A percentile compares a stretch with the other conserved stretches of the same genome.
Evolutionary conservation across 2,113 vertebrate genomes (phyloP).

Genomic region (Seriola aureovittata): DNA sequence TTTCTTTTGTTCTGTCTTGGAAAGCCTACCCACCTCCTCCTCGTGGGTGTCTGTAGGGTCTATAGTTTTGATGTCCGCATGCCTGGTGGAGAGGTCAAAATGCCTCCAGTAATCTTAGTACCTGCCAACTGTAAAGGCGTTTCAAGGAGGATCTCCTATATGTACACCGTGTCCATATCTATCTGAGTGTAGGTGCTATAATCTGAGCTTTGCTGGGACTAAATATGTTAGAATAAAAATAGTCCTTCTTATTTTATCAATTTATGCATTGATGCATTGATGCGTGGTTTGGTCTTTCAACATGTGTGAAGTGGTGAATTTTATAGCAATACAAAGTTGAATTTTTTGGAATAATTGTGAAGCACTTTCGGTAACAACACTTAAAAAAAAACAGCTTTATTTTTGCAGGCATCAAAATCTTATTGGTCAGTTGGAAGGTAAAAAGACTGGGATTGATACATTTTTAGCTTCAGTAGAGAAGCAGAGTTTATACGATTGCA

Average conservation of each 20-base stretch:
- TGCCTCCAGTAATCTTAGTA: slow-evolving; percentile 54
- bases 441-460: not conserved
- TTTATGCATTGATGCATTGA: not conserved
- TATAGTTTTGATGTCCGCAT: slow-evolving; percentile 56
- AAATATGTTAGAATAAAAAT: slow-evolving; percentile 6
- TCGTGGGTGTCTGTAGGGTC: slow-evolving; percentile 30
- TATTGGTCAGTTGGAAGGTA: not conserved
- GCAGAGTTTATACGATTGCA: not conserved
- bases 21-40: slow-evolving; percentile 27
- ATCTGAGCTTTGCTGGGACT: not conserved
- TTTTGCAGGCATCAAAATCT: not conserved
- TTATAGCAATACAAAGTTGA: slow-evolving; percentile 1
- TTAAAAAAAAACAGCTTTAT: not conserved
- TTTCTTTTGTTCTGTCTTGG: slow-evolving; percentile 40
- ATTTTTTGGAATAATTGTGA: slow-evolving; percentile 1
- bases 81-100: slow-evolving; percentile 51
- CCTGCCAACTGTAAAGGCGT: slow-evolving; percentile 58
- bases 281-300: not conserved
- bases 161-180: slow-evolving; percentile 18
- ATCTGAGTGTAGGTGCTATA: not conserved
- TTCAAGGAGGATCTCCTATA: slow-evolving; percentile 49
- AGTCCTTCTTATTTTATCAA: not conserved
- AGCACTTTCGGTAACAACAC: not conserved
- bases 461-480: slow-evolving; percentile 21
- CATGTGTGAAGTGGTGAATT: not conserved